Base-by-base conservation (phyloP, 2,797 vertebrate species). In the Peromyscus attwateri region DNA sequence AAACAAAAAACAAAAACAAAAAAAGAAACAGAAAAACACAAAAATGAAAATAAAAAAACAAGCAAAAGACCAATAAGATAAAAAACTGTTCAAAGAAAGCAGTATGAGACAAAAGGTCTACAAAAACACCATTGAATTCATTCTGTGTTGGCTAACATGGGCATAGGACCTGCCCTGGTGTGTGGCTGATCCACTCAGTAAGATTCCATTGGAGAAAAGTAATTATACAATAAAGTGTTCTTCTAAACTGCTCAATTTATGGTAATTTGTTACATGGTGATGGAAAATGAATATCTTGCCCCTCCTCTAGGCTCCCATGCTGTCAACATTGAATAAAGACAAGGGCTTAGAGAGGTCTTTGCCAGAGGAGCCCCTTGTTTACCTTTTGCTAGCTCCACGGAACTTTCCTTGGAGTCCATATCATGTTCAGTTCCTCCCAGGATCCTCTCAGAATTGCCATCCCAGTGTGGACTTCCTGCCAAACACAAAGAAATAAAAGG, bases 401-500 rank as follows among this genome's bases (percentile, higher is more conserved):
- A 90, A 76, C 40, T 90, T 83, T 66, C 76, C 76, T 87, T 81
- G 90, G 92, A 80, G 29, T 90, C 71, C 68, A 87, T 83, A 57
- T 55, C 92, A 62, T 31, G 73, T 83, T 84, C 46, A 87, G 62
- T 46, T 93, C 31, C 64, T 92, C 49, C 80, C 49, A 77, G 57
- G 68, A 75, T 87, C 43, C 95, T 85, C 60, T 96, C 64, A 92
- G 84, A 96, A 93, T 71, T 40, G 11, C 43, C 84, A 92, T 80
- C 43, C 88, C 94, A 93, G 40, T 83, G 80, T 81, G 80, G 49
- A 89, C 90, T 97, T 95, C 76, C 91, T 96, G 70, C n/a, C 92
- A 95, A 93, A 31, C 46, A 82, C 34, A 95, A 89, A 89, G 27
- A 92, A 91, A 49, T 77, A 68, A 79, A 43, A 93, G 4, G 77